A percentile compares a stretch with the other conserved stretches of the same genome.
Conservation (phyloP, 2,888 invertebrate genomes). For the Orthosia gracilis region DNA sequence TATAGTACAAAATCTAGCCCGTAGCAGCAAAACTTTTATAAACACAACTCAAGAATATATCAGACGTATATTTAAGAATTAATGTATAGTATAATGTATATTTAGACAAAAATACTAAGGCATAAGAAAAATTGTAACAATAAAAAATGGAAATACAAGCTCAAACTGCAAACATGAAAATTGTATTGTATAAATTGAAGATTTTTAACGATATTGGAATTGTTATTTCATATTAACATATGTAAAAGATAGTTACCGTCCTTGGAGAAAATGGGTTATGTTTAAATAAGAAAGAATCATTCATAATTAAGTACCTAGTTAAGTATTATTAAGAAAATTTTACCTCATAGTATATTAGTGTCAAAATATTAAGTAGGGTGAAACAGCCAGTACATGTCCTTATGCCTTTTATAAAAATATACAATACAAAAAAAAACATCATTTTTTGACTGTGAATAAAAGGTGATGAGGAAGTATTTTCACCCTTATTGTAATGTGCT, state of each 20-base stretch:
- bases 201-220: conserved; percentile 8
- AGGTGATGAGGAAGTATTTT: conserved; percentile 40
- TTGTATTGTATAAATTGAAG: conserved; percentile 17
- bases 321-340: conserved; percentile 49
- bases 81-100: conserved; percentile 47
- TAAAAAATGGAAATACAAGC: conserved; percentile 28
- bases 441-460: conserved; percentile 16
- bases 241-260: conserved; percentile 70
- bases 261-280: conserved; percentile 59
- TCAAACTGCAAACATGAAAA: conserved; percentile 44
- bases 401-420: conserved; percentile 25
- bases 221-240: conserved; percentile 40
- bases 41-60: conserved; percentile 35
- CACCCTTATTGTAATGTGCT: conserved; percentile 50
- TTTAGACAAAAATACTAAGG: conserved; percentile 23
- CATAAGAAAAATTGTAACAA: conserved; percentile 23
- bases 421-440: conserved; percentile 18
- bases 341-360: conserved; percentile 64
- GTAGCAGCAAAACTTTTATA: conserved; percentile 29
- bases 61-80: conserved; percentile 30
- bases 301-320: conserved; percentile 33
- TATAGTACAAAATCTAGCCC: conserved; percentile 66
- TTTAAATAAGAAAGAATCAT: conserved; percentile 50
- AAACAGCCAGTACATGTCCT: conserved; percentile 44
- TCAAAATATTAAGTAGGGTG: conserved; percentile 50